Evolutionary conservation across 2,888 invertebrate species (phyloP), one percentile per base, ranked within the genome.

Genomic region (Dorcus hopei): DNA sequence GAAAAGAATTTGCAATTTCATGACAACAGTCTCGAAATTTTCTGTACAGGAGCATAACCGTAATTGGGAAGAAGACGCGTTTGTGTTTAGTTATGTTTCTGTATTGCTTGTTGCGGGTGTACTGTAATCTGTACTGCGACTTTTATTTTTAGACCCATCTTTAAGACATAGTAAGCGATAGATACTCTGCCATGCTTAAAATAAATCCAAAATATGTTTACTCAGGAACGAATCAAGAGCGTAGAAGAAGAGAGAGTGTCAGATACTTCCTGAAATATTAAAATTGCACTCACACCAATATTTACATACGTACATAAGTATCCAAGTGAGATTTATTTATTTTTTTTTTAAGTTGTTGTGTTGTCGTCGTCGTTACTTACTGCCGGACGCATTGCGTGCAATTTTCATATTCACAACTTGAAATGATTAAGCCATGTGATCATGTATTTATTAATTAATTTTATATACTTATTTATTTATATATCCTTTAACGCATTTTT

Each of bases 71-170:
- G 26, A 38, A 51, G 38, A 14, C 19, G 38, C 23, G 33, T 51
- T 23, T n/a, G 8, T 38, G 4, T 26, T 9, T 50, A 43, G 42
- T n/a, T 56, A 47, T 53, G 40, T n/a, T 26, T 26, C 26, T 26
- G 3, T 26, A 26, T 5, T 26, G 26, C 5, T 26, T 26, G 26
- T 5, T 26, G 26, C 26, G 26, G 5, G 6, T 45, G 45, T 45
- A 9, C 11, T 45, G 11, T 45, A 45, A 9, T 45, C 45, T 26
- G 26, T 26, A 45, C 19, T 14, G 8, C 11, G 11, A 45, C 16
- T 45, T 45, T 45, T 45, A 45, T 45, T 54, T 57, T 51, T 58
- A 58, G 58, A 58, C 58, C 41, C 58, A 50, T 54, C 58, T 58
- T 45, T 58, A 54, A 58, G 58, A 45, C 54, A 53, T 49, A 49